Conservation (phyloP, 1,140 invertebrate genomes). For the Ceratina calcarata region DNA sequence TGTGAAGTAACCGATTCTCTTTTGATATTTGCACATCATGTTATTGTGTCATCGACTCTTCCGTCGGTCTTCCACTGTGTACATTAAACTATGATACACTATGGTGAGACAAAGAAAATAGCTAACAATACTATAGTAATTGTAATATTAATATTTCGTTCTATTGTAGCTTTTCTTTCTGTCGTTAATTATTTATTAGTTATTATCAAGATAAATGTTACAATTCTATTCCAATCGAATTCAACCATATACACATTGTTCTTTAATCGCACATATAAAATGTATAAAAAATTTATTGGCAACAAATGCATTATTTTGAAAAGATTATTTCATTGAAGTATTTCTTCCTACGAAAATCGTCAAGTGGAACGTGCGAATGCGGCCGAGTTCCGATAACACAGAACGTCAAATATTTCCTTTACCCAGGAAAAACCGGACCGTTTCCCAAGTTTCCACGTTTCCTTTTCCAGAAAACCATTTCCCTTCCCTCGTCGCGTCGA, state of each 20-base stretch:
- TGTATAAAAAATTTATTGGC: too few species aligned
- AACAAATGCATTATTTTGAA: background rate
- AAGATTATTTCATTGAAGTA: background rate
- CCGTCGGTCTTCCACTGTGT: background rate
- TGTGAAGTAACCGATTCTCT: constrained; percentile 33
- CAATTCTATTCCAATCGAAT: constrained; percentile 15
- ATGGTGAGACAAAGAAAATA: too few species aligned
- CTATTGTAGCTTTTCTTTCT: too few species aligned
- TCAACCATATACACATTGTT: too few species aligned
- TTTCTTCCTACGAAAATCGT: constrained; percentile 38
- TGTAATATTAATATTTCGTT: too few species aligned
- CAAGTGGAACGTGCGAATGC: constrained; percentile 27
- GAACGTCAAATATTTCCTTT: background rate
- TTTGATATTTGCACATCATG: background rate
- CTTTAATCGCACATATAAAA: too few species aligned
- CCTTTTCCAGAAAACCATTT: background rate
- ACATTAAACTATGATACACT: background rate
- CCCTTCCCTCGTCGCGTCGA: too few species aligned
- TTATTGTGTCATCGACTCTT: constrained; percentile 4
- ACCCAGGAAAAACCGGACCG: background rate
- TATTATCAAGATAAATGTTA: too few species aligned
- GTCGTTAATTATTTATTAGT: too few species aligned
- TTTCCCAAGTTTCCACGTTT: background rate
- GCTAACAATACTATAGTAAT: too few species aligned
- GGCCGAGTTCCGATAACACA: constrained; percentile 1